Evolutionary conservation across 2,113 vertebrate species (phyloP), one percentile per base, ranked within the genome.

Genomic region (Platichthys stellatus): DNA sequence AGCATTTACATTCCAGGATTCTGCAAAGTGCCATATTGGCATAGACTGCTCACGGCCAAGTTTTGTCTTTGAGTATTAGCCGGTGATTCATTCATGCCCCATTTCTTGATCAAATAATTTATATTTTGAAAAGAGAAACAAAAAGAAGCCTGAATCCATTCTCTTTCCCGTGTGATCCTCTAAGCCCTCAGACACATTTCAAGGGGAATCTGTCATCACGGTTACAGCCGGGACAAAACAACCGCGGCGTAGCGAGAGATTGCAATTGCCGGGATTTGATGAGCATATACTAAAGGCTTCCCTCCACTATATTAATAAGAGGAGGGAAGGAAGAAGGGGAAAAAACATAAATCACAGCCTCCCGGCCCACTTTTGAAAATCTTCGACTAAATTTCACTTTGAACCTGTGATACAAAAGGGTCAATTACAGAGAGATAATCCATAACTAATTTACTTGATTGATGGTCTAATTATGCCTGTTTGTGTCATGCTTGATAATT

Each of bases 391-490:
- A 77, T 89, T 87, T 91, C 65, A 76, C 83, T 90, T 87, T 88
- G 84, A 88, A 86, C 70, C 71, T 61, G 7, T 38, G 56, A 87
- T 69, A 89, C 86, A 89, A 88, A 90, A 78, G 88, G 89, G 90
- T 92, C 87, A 90, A 89, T 90, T 88, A 92, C 84, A 83, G 84
- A 81, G 89, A 87, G 84, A 92, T 92, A 92, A 92, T 92, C 92
- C 87, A 90, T 91, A 90, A 91, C 89, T 91, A 90, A 93, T 92
- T 92, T 77, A 90, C 82, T 81, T 90, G 90, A 92, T 91, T 92
- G 90, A 92, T 92, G 89, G 85, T 89, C 84, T 89, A 93, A 93
- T 92, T 91, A 91, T 76, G 86, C 65, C 82, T 89, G 89, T 92
- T 92, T 91, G 84, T 89, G 90, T 91, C 91, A 89, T 89, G 92